These are phyloP conservation scores for Petrolisthes cinctipes DNA, from an alignment of 2,888 invertebrate genomes.

Conservation along the genomic window DNA sequence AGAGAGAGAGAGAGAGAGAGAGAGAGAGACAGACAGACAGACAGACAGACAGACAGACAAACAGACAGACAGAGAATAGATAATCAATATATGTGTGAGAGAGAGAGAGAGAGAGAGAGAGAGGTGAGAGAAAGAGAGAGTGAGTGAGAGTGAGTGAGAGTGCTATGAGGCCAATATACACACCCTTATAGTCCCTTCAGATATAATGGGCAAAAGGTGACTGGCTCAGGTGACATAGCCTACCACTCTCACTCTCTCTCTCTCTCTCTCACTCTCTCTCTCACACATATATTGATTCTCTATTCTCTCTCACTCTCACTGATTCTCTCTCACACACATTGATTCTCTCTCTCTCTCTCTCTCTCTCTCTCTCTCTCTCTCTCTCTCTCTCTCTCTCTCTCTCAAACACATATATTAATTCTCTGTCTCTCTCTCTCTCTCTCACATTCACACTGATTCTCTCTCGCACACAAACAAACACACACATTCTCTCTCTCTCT, in stretches of 20 bases:
- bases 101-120: not conserved
- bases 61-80: too few species aligned
- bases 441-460: not conserved
- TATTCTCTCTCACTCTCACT: not conserved
- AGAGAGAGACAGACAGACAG: slow-evolving; percentile 2
- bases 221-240: too few species aligned
- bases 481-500: too few species aligned
- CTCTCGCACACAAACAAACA: not conserved
- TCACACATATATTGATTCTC: not conserved
- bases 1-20: not conserved
- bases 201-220: too few species aligned
- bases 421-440: not conserved
- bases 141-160: not conserved
- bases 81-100: too few species aligned
- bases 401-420: not conserved
- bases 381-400: not conserved
- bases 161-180: not conserved
- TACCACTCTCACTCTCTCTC: too few species aligned
- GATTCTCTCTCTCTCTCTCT: not conserved
- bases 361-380: not conserved
- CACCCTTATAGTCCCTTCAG: not conserved
- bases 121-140: not conserved
- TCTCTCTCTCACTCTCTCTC: too few species aligned
- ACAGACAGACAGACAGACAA: too few species aligned
- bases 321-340: not conserved